Conservation (phyloP, 2,113 vertebrate species). For the Dicrurus megarhynchus region DNA sequence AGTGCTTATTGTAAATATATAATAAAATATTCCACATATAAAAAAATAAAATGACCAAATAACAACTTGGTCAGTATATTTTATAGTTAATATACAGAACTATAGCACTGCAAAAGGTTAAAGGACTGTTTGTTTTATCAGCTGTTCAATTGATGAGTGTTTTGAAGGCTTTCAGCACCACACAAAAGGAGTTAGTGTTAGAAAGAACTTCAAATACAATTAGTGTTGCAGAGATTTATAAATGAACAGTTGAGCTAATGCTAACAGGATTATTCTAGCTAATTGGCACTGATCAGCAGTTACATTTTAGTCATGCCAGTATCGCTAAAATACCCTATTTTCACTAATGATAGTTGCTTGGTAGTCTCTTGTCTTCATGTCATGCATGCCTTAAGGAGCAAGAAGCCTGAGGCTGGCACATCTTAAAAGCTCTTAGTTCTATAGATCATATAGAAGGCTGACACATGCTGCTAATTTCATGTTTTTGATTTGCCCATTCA, state of each 20-base stretch:
- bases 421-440: constrained; percentile 10
- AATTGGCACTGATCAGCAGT: constrained; percentile 60
- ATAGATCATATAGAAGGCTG: background rate
- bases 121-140: constrained; percentile 5
- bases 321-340: constrained; percentile 10
- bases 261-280: constrained; percentile 63
- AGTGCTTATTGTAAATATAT: background rate
- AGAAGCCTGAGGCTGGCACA: constrained; percentile 15
- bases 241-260: constrained; percentile 32
- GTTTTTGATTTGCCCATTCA: constrained; percentile 51
- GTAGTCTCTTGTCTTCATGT: constrained; percentile 1
- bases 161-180: constrained; percentile 10
- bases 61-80: background rate
- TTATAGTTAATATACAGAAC: background rate
- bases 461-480: constrained; percentile 30
- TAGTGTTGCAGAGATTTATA: constrained; percentile 22
- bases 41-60: background rate
- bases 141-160: constrained; percentile 13
- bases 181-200: constrained; percentile 23
- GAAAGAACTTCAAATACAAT: constrained; percentile 38
- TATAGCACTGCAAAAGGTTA: background rate
- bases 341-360: background rate
- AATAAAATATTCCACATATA: background rate
- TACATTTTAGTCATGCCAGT: constrained; percentile 11
- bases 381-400: background rate